Conservation (phyloP, 1,140 invertebrate species). For the Diorhabda carinulata region DNA sequence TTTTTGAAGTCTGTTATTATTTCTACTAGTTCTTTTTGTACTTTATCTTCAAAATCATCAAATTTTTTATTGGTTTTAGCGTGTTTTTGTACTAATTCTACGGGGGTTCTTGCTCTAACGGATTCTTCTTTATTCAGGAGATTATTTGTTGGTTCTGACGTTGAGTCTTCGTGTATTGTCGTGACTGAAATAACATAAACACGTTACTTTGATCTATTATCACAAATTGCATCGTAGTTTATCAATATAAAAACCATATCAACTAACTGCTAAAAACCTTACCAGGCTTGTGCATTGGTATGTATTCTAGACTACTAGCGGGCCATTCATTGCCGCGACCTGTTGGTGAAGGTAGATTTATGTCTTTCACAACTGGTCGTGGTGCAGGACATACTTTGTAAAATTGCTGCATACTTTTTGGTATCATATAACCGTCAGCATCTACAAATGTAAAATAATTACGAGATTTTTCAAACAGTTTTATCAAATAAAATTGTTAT, state of each 20-base stretch:
- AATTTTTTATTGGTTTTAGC: constrained; percentile 5
- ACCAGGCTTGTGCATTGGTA: constrained; percentile 36
- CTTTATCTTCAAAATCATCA: constrained; percentile 45
- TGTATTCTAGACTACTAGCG: constrained; percentile 27
- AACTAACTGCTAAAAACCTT: background rate
- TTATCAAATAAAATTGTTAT: no score
- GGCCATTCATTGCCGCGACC: constrained; percentile 22
- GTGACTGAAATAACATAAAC: no score
- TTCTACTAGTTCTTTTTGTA: constrained; percentile 75
- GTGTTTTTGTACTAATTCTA: background rate
- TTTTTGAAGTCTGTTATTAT: constrained; percentile 88
- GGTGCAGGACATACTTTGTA: constrained; percentile 39
- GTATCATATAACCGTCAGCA: constrained; percentile 53
- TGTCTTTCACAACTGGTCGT: constrained; percentile 29
- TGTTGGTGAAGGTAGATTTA: constrained; percentile 10
- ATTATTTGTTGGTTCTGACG: background rate
- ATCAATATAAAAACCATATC: no score
- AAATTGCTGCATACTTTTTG: constrained; percentile 30
- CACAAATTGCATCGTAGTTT: no score
- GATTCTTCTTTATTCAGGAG: background rate
- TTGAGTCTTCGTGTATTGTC: background rate
- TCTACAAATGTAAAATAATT: constrained; percentile 25
- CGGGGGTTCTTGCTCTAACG: background rate
- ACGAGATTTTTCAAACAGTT: no score
- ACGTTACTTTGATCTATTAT: no score